Evolutionary conservation across 2,888 invertebrate genomes (phyloP), one percentile per base, ranked within the genome.

Genomic region (Spisula solida): DNA sequence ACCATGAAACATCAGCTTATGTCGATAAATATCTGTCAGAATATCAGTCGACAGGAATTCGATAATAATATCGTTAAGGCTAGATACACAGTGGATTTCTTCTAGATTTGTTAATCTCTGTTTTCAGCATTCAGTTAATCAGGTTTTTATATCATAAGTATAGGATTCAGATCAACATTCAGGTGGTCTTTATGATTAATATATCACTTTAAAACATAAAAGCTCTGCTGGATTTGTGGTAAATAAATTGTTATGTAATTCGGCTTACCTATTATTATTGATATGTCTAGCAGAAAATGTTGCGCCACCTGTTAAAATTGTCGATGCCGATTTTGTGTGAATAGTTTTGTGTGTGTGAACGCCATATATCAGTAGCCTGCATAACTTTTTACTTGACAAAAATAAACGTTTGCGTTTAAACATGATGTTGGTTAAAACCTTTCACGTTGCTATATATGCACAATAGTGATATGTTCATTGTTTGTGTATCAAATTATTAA

Each of bases 61-160:
- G 75, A 75, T 75, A 75, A 75, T 34, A 75, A 75, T 75, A 75
- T 31, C 75, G 31, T 75, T 75, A 34, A 31, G 18, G 31, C 31
- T 4, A 8, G 8, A 75, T 75, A 34, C 31, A 20, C n/a, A 25
- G 60, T 66, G 60, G n/a, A 66, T n/a, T n/a, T 66, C 25, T 25
- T 2, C 25, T 66, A 66, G n/a, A 66, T 66, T 12, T 66, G 60
- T 10, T 25, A 25, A n/a, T n/a, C 60, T 25, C 25, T 66, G 25
- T 66, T 66, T 4, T 16, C 51, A 14, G 51, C 16, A 66, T 66
- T 10, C 60, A n/a, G 25, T 66, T 25, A 66, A 66, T 66, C 12
- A 66, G 25, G n/a, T 25, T n/a, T 66, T 66, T 25, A 2, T 41
- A 25, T 66, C 10, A 25, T 66, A 6, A 2, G n/a, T 25, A 25